Evolutionary conservation across 2,888 invertebrate species (phyloP), one percentile per base, ranked within the genome.

Genomic region (Archaeoteleia sp.): DNA sequence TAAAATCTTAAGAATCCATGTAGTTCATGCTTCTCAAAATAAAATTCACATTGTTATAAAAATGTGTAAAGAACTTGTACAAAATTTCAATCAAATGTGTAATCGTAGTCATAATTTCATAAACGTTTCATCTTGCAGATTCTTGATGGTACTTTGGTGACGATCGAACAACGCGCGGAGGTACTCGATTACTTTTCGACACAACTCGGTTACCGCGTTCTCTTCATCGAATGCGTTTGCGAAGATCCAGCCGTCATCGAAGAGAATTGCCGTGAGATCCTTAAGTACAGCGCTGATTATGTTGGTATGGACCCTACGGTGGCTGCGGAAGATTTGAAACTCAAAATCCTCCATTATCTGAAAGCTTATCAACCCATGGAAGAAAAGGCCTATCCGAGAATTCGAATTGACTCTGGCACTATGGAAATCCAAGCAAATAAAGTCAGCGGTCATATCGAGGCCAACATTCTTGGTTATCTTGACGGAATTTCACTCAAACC

Each of bases 151-250:
- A 96, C 96, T 12, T 95, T 97, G 86, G 94, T 96, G 30, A 95
- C 95, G 0, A 87, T 91, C 37, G 90, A 91, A 54, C 92, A 96
- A 70, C 90, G 97, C 15, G 89, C 92, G 72, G 90, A 94, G 79
- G 89, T 95, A 49, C 89, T 90, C 81, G 90, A 92, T 62, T 91
- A 93, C 79, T 91, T 93, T 71, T 87, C 90, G 67, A 87, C 89
- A 4, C 90, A 92, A 70, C 88, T 92, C 86, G 92, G 93, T 62
- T 94, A 93, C 86, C 91, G 95, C 77, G 91, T 96, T 60, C 91
- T 97, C 82, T 96, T 96, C 87, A 91, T 97, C 71, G 97, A 97
- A 85, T 95, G 95, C 83, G 90, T 96, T 70, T 96, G 96, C 86
- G 93, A 95, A 75, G 95, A 96, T 80, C 88, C 90, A 1, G 86